Conservation (phyloP, 2,888 invertebrate species). For the Melieria picta region DNA sequence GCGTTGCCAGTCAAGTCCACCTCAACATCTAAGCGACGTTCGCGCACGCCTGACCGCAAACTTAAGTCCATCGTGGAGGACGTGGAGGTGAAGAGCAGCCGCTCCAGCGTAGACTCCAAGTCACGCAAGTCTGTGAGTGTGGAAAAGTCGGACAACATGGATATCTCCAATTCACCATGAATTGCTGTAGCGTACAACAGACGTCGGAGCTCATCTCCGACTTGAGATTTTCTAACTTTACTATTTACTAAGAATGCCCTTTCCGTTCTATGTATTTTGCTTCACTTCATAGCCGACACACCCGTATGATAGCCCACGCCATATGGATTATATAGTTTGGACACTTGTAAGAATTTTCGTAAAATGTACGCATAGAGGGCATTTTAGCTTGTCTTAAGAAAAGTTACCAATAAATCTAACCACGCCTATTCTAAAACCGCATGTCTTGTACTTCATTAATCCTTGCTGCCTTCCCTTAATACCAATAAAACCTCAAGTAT, state of each 20-base stretch:
- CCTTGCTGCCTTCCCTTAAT: too few species aligned
- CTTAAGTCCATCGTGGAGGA: slow-evolving; percentile 60
- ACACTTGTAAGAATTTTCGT: not conserved
- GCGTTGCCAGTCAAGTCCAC: slow-evolving; percentile 42
- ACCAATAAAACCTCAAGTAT: too few species aligned
- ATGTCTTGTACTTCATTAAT: too few species aligned
- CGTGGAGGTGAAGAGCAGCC: slow-evolving; percentile 56
- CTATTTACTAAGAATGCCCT: too few species aligned
- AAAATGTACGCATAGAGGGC: not conserved
- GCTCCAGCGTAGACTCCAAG: slow-evolving; percentile 67
- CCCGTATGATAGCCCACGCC: too few species aligned
- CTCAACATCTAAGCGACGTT: slow-evolving; percentile 59
- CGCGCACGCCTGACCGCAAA: slow-evolving; percentile 65
- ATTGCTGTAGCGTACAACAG: slow-evolving; percentile 13
- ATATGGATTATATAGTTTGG: not conserved
- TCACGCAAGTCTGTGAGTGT: slow-evolving; percentile 68
- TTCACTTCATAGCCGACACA: too few species aligned
- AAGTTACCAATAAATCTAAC: not conserved
- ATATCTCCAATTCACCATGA: slow-evolving; percentile 82
- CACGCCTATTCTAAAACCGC: too few species aligned
- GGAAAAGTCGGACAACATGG: slow-evolving; percentile 78
- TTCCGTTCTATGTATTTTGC: not conserved
- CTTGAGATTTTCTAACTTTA: too few species aligned
- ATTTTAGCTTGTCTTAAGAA: not conserved
- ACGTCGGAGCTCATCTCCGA: too few species aligned